These are phyloP conservation scores for Umimayanthus chanpuru DNA, from an alignment of 92 coral and sea anemone species.

Conservation along the genomic window DNA sequence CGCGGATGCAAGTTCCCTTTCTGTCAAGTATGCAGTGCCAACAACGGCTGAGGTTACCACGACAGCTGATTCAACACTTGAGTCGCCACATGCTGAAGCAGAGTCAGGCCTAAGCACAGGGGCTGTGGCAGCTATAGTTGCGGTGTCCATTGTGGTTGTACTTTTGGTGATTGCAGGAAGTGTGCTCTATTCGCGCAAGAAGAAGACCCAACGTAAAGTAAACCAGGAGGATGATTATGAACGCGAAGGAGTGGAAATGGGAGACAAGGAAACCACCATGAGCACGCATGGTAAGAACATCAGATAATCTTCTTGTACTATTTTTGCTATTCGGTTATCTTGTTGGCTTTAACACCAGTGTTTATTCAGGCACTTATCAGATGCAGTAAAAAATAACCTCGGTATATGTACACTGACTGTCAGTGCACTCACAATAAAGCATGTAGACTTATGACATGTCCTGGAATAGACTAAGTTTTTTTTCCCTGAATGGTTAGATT, in stretches of 20 bases:
- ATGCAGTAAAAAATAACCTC: background rate
- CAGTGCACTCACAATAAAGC: no score
- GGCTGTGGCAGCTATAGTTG: conserved; percentile 36
- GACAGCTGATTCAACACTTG: background rate
- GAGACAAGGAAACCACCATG: background rate
- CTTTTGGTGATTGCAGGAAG: background rate
- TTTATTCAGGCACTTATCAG: background rate
- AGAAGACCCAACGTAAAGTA: background rate
- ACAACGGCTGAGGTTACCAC: conserved; percentile 7
- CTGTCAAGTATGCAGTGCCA: conserved; percentile 2
- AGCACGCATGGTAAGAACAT: conserved; percentile 6
- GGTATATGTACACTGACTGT: no score
- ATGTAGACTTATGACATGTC: no score
- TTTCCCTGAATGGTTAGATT: no score
- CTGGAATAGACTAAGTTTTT: no score
- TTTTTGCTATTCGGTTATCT: background rate
- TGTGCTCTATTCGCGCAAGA: conserved; percentile 8
- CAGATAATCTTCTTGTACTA: background rate
- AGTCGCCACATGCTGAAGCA: background rate
- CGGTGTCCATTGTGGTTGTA: conserved; percentile 41
- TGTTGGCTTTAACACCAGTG: background rate
- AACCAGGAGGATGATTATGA: background rate
- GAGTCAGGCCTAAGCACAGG: conserved; percentile 42
- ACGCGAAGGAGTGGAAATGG: background rate
- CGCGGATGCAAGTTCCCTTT: conserved; percentile 55